phyloP scores from a whole-genome alignment of 2,888 invertebrate genomes.

The Harmothoe impar region DNA sequence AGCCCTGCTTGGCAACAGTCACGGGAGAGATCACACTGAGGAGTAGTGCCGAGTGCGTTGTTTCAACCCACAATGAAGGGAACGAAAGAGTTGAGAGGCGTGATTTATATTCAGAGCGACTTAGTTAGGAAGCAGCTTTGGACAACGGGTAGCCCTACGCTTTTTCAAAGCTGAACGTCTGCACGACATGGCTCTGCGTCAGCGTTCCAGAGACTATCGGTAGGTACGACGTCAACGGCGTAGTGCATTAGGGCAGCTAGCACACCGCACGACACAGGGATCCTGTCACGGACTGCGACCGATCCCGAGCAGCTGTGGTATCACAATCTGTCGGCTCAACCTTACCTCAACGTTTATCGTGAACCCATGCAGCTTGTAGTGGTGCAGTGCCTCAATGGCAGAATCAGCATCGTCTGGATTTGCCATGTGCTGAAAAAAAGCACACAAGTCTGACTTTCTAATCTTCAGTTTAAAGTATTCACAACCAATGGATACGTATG shows the following conservation, averaged over 20 bases:
- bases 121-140: slow-evolving; percentile 38
- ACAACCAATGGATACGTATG: no score
- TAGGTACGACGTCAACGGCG: not conserved
- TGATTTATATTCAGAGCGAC: slow-evolving; percentile 6
- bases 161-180: slow-evolving; percentile 5
- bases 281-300: not conserved
- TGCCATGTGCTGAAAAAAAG: slow-evolving; percentile 78
- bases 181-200: slow-evolving; percentile 5
- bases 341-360: slow-evolving; percentile 81
- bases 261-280: not conserved
- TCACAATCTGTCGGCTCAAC: not conserved
- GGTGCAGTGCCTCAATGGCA: slow-evolving; percentile 78
- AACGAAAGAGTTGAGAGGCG: not conserved
- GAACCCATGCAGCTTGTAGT: slow-evolving; percentile 76
- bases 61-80: not conserved
- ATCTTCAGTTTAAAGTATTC: no score
- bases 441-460: not conserved
- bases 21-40: not conserved
- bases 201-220: not conserved
- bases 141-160: not conserved
- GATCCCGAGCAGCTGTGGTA: not conserved
- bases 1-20: not conserved
- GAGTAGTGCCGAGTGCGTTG: not conserved
- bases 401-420: slow-evolving; percentile 76
- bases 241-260: not conserved